Conservation (phyloP, 2,888 invertebrate species). For the Sesamia inferens region DNA sequence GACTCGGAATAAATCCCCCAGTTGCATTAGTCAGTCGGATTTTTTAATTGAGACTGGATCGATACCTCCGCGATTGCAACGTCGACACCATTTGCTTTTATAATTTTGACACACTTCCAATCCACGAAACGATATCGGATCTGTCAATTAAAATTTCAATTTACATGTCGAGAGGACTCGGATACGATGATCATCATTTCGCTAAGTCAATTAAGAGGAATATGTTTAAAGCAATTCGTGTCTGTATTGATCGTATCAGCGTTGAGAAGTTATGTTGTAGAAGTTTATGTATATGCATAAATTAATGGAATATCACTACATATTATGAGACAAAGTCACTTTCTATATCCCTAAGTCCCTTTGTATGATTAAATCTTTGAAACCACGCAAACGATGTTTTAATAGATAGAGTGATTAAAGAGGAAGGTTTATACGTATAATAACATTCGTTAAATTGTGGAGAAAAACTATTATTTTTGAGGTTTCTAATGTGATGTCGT, state of each 20-base stretch:
- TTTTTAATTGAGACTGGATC: constrained; percentile 67
- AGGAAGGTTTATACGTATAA: too few relatives aligned
- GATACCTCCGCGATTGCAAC: constrained; percentile 49
- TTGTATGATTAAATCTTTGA: too few relatives aligned
- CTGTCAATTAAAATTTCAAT: constrained; percentile 67
- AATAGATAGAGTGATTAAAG: too few relatives aligned
- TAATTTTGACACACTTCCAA: constrained; percentile 71
- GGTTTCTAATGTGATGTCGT: too few relatives aligned
- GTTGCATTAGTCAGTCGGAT: constrained; percentile 58
- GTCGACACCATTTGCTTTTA: constrained; percentile 67
- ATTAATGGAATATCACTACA: too few relatives aligned
- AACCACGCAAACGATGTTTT: too few relatives aligned
- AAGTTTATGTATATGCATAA: not conserved
- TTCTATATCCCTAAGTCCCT: too few relatives aligned
- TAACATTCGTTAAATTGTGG: too few relatives aligned
- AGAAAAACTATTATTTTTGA: too few relatives aligned
- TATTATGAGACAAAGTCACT: too few relatives aligned
- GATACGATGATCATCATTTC: constrained; percentile 17
- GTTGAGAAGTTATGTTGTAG: too few relatives aligned
- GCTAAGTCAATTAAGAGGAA: constrained; percentile 22
- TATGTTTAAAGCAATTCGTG: constrained; percentile 6
- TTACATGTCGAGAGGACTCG: constrained; percentile 44
- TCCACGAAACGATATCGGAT: constrained; percentile 43
- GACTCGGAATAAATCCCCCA: constrained; percentile 39
- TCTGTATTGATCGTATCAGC: not conserved